Base-by-base conservation (phyloP, 1,140 invertebrate species). In the Heliconius hermathena region DNA sequence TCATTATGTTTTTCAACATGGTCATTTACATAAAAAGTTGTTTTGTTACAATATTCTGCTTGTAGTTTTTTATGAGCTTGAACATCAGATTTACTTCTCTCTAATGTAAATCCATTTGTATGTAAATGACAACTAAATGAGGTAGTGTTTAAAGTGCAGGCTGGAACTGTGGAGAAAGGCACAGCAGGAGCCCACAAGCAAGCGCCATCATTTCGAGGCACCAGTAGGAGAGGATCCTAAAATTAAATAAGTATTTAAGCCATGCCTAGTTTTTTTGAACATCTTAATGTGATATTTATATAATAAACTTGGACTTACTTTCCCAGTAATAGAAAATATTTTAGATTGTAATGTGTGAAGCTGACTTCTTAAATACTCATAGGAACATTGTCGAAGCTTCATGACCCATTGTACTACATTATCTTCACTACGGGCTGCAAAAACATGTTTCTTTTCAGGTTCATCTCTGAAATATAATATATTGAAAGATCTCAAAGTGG, bases 391-490 rank as follows among this genome's bases (percentile, higher is more conserved):
- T 77, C 95, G 94, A 38, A 97, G 84, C 16, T 95, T 95, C 49
- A 90, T 90, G 9, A 97, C 95, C 96, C 96, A 97, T 71, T 96
- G 94, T 29, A 96, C 93, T 3, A 96, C 95, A 87, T 96, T 95
- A 54, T 93, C 91, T 86, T 97, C 96, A 38, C 96, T 95, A 75
- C 96, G 93, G n/a, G 95, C 95, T 73, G 96, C 96, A 80, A 97
- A 95, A 33, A 97, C 86, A 86, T 97, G 96, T 22, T 95, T 93
- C 83, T 96, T 96, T 41, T 97, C 96, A 29, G 96, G 95, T 84
- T 97, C 96, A 92, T 97, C 96, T 82, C 95, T 95, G 89, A 74
- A 60, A n/a, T 22, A 52, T 52, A 52, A 52, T 8, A 8, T 20
- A 52, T 52, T 8, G 6, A 52, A 52, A 52, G 49, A 20, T 20